phyloP scores from a whole-genome alignment of 2,888 invertebrate genomes.

The Gibbula magus region DNA sequence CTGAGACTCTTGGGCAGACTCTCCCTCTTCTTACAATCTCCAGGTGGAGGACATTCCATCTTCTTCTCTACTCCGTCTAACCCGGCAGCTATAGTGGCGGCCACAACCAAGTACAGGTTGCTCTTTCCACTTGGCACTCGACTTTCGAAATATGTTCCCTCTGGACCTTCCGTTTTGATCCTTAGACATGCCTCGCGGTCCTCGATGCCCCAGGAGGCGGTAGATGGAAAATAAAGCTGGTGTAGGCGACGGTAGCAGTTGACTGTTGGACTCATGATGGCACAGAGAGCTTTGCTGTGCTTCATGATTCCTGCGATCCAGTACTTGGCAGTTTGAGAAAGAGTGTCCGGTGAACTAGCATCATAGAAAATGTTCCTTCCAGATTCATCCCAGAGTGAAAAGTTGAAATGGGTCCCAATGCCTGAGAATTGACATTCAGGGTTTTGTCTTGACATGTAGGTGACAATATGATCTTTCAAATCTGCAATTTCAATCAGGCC shows the following conservation, averaged over 20 bases:
- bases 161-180: constrained; percentile 19
- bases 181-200: constrained; percentile 28
- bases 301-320: constrained; percentile 39
- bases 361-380: constrained; percentile 32
- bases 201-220: constrained; percentile 37
- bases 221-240: constrained; percentile 18
- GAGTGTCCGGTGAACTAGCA: neutral
- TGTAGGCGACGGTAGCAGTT: constrained; percentile 36
- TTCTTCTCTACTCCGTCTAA: constrained; percentile 38
- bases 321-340: constrained; percentile 33
- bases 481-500: neutral
- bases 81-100: constrained; percentile 40
- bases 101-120: constrained; percentile 40
- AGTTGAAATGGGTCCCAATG: neutral
- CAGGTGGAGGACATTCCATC: constrained; percentile 28
- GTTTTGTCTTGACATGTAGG: neutral
- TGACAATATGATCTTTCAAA: neutral
- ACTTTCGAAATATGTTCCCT: constrained; percentile 39
- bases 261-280: constrained; percentile 37
- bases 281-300: constrained; percentile 36
- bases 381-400: neutral
- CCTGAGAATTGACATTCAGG: neutral
- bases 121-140: constrained; percentile 36
- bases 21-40: neutral
- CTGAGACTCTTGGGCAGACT: constrained; percentile 29